Conservation (phyloP, 37 sponge, comb jelly and placozoan species). For the Hormiphora californensis region DNA sequence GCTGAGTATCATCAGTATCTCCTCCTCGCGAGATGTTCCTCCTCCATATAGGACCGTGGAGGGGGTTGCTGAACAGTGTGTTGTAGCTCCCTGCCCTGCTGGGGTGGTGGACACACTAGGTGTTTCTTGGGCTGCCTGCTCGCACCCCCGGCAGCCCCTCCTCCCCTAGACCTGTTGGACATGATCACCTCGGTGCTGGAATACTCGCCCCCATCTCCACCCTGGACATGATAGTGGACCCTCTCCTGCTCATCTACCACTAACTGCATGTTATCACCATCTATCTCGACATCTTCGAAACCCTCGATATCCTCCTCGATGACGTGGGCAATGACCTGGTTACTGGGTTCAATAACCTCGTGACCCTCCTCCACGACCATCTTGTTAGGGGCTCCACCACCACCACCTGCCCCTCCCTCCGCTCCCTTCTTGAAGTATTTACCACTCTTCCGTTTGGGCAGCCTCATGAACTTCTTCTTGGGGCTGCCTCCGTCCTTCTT, state of each 20-base stretch:
- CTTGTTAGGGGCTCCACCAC: neutral
- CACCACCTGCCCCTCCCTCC: too few species aligned
- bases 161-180: conserved; percentile 46
- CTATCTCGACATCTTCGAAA: conserved; percentile 27
- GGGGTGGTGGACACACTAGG: neutral
- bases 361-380: neutral
- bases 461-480: conserved; percentile 54
- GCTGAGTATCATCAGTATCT: conserved; percentile 49
- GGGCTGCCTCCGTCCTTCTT: too few species aligned
- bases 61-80: conserved; percentile 47
- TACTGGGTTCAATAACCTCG: conserved; percentile 19
- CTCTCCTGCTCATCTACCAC: neutral
- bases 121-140: neutral
- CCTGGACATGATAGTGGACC: too few species aligned
- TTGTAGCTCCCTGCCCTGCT: too few species aligned
- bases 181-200: conserved; percentile 18
- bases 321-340: conserved; percentile 44
- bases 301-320: conserved; percentile 53
- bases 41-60: conserved; percentile 52
- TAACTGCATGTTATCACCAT: conserved; percentile 37
- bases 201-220: too few species aligned
- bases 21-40: conserved; percentile 6
- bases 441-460: conserved; percentile 11
- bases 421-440: neutral
- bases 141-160: neutral